These are phyloP conservation scores for Homarus gammarus DNA, from an alignment of 2,888 invertebrate genomes.

Conservation along the genomic window DNA sequence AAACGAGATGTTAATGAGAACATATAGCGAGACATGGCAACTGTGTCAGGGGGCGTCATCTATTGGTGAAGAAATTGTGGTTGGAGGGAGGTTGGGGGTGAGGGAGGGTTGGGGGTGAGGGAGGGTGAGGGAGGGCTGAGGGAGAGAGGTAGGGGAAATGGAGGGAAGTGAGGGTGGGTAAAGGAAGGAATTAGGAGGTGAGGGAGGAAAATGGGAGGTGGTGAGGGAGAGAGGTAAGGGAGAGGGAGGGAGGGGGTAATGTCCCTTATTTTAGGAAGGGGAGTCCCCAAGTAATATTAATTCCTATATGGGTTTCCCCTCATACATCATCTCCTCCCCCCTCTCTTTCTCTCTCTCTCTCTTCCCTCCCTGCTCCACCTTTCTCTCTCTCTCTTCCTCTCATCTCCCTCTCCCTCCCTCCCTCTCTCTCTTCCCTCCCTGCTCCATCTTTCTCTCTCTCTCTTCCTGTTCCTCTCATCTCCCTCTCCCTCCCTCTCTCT, in stretches of 20 bases:
- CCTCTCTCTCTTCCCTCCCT: conserved; percentile 8
- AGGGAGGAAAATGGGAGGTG: neutral
- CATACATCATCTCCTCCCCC: neutral
- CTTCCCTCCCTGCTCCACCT: too few species aligned
- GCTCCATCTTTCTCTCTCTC: too few species aligned
- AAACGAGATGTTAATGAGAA: neutral
- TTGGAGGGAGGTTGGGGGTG: neutral
- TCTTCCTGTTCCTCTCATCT: too few species aligned
- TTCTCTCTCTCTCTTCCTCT: neutral
- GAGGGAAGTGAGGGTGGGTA: neutral
- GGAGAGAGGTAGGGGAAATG: too few species aligned
- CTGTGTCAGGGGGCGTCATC: conserved; percentile 12
- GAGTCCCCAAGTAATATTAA: neutral
- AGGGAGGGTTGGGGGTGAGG: neutral
- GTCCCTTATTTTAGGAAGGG: neutral
- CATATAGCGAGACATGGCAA: conserved; percentile 21
- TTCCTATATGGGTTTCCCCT: neutral
- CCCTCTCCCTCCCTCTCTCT: too few species aligned
- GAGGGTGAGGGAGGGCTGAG: neutral
- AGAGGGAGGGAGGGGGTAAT: neutral
- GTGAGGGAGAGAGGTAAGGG: too few species aligned
- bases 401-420: conserved; percentile 10
- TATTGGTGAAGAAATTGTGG: conserved; percentile 34
- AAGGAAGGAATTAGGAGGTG: neutral
- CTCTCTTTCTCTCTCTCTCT: conserved; percentile 10